Percentiles rank a stretch among this genome's conserved stretches.
phyloP scores from a whole-genome alignment of 2,797 vertebrate species.

The Xyrichtys novacula region DNA sequence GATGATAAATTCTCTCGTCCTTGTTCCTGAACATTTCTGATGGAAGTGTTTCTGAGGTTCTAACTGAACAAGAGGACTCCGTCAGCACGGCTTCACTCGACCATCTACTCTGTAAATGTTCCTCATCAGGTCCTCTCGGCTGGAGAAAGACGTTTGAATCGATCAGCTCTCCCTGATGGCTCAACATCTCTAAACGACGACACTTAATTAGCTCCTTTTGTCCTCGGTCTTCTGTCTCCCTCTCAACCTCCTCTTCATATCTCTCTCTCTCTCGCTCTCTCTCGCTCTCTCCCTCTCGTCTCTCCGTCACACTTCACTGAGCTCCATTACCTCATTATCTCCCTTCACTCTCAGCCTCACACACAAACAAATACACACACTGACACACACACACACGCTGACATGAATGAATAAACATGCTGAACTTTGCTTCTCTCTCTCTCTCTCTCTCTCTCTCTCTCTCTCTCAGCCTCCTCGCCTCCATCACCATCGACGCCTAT shows the following conservation, averaged over 20 bases:
- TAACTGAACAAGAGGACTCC: neutral
- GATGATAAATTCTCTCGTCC: too few relatives aligned
- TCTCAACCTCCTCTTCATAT: conserved; percentile 61
- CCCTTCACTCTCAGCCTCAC: conserved; percentile 30
- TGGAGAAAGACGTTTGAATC: conserved; percentile 38
- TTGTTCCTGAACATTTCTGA: too few relatives aligned
- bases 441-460: conserved; percentile 24
- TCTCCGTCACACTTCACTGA: conserved; percentile 62
- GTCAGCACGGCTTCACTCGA: neutral
- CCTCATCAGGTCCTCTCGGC: conserved; percentile 25
- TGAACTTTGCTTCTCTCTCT: conserved; percentile 36
- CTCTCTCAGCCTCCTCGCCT: neutral
- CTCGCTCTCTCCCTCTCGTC: conserved; percentile 41
- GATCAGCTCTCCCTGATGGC: conserved; percentile 48
- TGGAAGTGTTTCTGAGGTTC: neutral
- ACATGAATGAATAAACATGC: conserved; percentile 62
- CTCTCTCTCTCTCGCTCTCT: conserved; percentile 46
- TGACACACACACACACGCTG: conserved; percentile 1
- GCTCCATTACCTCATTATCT: conserved; percentile 73
- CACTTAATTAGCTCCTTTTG: conserved; percentile 74
- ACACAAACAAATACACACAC: conserved; percentile 15
- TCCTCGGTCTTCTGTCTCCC: conserved; percentile 61
- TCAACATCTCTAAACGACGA: conserved; percentile 64
- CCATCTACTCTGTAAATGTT: neutral
- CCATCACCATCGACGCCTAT: conserved; percentile 33